Base-by-base conservation (phyloP, 2,888 invertebrate species). In the Pachycephus smyrnensis region DNA sequence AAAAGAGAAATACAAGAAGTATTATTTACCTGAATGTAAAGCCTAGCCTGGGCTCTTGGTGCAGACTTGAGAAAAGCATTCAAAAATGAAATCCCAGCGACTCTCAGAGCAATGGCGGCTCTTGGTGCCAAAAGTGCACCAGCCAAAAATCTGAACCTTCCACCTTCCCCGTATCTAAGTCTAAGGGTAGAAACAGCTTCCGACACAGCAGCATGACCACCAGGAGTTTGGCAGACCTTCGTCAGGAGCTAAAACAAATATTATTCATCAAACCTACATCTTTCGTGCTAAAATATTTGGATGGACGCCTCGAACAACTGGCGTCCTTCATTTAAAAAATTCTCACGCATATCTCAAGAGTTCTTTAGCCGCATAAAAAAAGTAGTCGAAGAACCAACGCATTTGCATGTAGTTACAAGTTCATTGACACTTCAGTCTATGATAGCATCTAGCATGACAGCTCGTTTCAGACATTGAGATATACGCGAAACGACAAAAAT, bases 121-220 rank as follows among this genome's bases (percentile, higher is more conserved):
- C 96, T 95, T 0, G 95, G 93, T 78, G 97, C 96, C 86, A 96
- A 95, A 79, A 98, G 93, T 94, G 98, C 97, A 1, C 98, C 98
- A 11, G 97, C 96, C 0, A 98, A 93, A 89, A 98, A 96, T 80
- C 98, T 94, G 92, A 98, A 98, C 89, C 98, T 94, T 11, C 98
- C 98, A 0, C 98, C 98, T 90, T 98, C 98, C 4, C 97, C 98
- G 89, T 97, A 97, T 80, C 97, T 94, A 11, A 98, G 93, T 68
- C 98, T 94, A 76, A 98, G 93, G 0, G 98, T 97, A 0, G 98
- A 97, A 83, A 98, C 94, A 0, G 98, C 97, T 91, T 98, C 98
- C 0, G 98, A 96, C 30, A 98, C 97, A 82, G 96, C 95, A 69
- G 95, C 94, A 92, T 98, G 97, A 0, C 98, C 98, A 77, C 94